A percentile compares a stretch with the other conserved stretches of the same genome.
Evolutionary conservation across 2,113 vertebrate species (phyloP).

Genomic region (Eleginops maclovinus): DNA sequence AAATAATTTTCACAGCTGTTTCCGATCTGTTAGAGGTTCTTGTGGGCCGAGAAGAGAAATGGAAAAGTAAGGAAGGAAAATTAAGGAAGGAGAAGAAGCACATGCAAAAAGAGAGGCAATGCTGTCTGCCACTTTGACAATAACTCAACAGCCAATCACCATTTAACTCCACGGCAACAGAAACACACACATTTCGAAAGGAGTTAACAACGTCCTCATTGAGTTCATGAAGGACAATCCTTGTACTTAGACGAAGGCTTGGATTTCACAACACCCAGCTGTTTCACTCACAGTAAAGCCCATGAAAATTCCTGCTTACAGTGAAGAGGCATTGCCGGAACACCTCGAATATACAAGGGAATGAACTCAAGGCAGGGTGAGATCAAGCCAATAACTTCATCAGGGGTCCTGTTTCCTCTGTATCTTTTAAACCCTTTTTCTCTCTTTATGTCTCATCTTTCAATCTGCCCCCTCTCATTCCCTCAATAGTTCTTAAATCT

Average conservation of each 20-base stretch:
- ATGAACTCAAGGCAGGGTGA: slow-evolving; percentile 23
- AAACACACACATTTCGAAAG: background rate
- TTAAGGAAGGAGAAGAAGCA: slow-evolving; percentile 13
- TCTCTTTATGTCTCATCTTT: slow-evolving; percentile 19
- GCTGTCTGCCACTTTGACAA: slow-evolving; percentile 14
- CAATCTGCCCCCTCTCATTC: slow-evolving; percentile 24
- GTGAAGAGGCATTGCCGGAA: background rate
- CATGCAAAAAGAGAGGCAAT: slow-evolving; percentile 10
- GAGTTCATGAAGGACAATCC: slow-evolving; percentile 53
- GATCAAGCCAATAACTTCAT: slow-evolving; percentile 41
- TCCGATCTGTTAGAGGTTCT: slow-evolving; percentile 74
- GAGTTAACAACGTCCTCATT: slow-evolving; percentile 46
- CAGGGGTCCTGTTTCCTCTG: slow-evolving; percentile 12
- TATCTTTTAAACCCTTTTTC: slow-evolving; percentile 19
- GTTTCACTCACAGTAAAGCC: slow-evolving; percentile 55
- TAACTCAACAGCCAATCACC: slow-evolving; percentile 29
- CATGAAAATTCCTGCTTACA: slow-evolving; percentile 62
- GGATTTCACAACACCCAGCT: slow-evolving; percentile 69
- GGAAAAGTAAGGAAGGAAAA: slow-evolving; percentile 40
- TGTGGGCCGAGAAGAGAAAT: slow-evolving; percentile 33
- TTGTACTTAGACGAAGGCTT: slow-evolving; percentile 46
- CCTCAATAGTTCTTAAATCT: slow-evolving; percentile 26
- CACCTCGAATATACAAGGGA: background rate
- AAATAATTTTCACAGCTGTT: slow-evolving; percentile 80
- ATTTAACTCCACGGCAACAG: slow-evolving; percentile 7